phyloP scores from a whole-genome alignment of 2,797 vertebrate species.

The Pyrocephalus nanus region DNA sequence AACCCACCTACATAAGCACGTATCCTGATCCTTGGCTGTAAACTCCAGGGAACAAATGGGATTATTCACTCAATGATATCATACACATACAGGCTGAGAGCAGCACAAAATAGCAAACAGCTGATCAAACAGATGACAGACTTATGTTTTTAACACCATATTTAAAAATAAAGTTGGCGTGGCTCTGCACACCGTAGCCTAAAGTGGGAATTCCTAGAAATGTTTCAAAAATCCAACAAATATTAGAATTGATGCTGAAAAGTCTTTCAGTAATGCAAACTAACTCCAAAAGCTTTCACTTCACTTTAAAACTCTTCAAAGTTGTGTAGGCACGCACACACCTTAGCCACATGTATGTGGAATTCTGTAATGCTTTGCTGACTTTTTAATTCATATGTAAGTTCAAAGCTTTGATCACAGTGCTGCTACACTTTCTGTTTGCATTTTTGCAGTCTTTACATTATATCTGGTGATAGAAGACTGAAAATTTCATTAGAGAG shows the following conservation, averaged over 20 bases:
- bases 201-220: slow-evolving; percentile 1
- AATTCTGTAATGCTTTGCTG: background rate
- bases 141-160: background rate
- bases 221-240: background rate
- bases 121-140: background rate
- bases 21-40: rapidly evolving
- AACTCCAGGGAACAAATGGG: background rate
- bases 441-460: slow-evolving; percentile 34
- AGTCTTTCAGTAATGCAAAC: slow-evolving; percentile 6
- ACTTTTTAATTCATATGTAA: slow-evolving; percentile 8
- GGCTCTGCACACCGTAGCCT: background rate
- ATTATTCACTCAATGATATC: background rate
- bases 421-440: slow-evolving; percentile 22
- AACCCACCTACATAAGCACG: background rate
- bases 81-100: background rate
- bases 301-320: slow-evolving; percentile 33
- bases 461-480: slow-evolving; percentile 29
- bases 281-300: background rate
- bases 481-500: slow-evolving; percentile 14
- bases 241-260: background rate
- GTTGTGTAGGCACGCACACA: background rate
- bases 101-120: background rate
- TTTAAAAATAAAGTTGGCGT: slow-evolving; percentile 18
- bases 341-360: slow-evolving; percentile 40
- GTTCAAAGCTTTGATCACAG: slow-evolving; percentile 60